A percentile compares a stretch with the other conserved stretches of the same genome.
phyloP scores from a whole-genome alignment of 92 coral and sea anemone species.

The Epizoanthus rinbou region DNA sequence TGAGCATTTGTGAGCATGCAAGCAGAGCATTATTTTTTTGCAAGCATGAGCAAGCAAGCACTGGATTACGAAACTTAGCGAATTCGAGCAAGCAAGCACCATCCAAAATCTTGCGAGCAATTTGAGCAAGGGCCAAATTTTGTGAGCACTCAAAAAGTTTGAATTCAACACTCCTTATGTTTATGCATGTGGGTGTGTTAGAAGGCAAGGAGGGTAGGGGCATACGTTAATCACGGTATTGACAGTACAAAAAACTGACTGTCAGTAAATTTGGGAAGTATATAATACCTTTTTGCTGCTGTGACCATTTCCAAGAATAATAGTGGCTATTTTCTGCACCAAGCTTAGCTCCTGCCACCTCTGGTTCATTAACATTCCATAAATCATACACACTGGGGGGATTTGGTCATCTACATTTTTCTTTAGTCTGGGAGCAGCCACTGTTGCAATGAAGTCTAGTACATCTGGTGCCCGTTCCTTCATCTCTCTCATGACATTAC shows the following conservation, averaged over 20 bases:
- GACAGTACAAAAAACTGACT: neutral
- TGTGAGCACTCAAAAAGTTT: no score
- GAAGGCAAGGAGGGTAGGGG: neutral
- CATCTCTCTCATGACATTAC: slow-evolving; percentile 53
- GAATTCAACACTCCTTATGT: no score
- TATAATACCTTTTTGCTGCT: slow-evolving; percentile 22
- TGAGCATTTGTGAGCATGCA: no score
- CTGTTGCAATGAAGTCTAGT: slow-evolving; percentile 56
- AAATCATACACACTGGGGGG: slow-evolving; percentile 58
- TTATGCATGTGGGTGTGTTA: no score
- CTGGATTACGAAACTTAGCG: no score
- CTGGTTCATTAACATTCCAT: slow-evolving; percentile 56
- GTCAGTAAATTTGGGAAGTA: neutral
- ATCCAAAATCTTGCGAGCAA: no score
- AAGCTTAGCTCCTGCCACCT: slow-evolving; percentile 49
- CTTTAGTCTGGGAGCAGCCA: slow-evolving; percentile 57
- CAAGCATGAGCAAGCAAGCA: no score
- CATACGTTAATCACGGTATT: slow-evolving; percentile 37
- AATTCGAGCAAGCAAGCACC: no score
- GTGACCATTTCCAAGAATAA: slow-evolving; percentile 38
- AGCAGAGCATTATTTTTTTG: no score
- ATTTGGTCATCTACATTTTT: slow-evolving; percentile 48
- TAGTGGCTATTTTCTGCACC: slow-evolving; percentile 46
- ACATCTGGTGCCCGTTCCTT: slow-evolving; percentile 64
- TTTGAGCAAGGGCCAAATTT: no score